Evolutionary conservation across 1,140 invertebrate genomes (phyloP).

Genomic region (Cardiocondyla obscurior): DNA sequence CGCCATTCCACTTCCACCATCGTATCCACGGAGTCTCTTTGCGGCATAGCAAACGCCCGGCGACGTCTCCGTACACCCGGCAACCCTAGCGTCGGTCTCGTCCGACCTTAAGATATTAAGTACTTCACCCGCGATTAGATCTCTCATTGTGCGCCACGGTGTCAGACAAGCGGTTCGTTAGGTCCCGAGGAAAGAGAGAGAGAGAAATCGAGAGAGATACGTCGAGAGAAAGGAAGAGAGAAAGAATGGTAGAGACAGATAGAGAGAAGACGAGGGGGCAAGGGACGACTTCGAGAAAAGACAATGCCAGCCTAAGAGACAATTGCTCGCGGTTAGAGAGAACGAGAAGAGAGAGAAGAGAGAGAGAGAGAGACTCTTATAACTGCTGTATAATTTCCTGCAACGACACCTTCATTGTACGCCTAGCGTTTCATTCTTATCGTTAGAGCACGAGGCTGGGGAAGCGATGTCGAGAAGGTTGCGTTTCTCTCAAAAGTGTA

Average conservation of each 20-base stretch:
- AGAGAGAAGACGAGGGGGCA: conserved; percentile 57
- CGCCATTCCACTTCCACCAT: conserved; percentile 42
- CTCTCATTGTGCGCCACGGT: conserved; percentile 82
- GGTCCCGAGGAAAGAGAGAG: conserved; percentile 66
- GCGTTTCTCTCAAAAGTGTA: background rate
- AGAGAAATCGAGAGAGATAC: conserved; percentile 36
- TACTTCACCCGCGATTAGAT: conserved; percentile 84
- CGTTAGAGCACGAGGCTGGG: conserved; percentile 57
- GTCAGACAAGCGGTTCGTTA: conserved; percentile 82
- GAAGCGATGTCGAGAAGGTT: conserved; percentile 21
- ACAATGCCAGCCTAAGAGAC: conserved; percentile 81
- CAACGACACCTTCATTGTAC: conserved; percentile 85
- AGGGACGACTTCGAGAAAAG: conserved; percentile 71
- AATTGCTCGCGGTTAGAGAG: conserved; percentile 79
- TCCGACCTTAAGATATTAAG: conserved; percentile 84
- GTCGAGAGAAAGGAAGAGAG: conserved; percentile 51
- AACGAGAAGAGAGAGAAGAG: conserved; percentile 65
- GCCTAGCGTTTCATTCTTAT: conserved; percentile 82
- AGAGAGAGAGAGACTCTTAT: conserved; percentile 76
- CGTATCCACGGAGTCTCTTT: conserved; percentile 10
- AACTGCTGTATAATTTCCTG: conserved; percentile 85
- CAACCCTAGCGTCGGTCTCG: conserved; percentile 64
- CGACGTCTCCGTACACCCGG: conserved; percentile 47
- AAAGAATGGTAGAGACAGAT: conserved; percentile 64
- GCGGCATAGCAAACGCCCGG: conserved; percentile 32